Percentiles rank a stretch among this genome's conserved stretches.
Conservation (phyloP, 2,113 vertebrate genomes). For the Heteronetta atricapilla region DNA sequence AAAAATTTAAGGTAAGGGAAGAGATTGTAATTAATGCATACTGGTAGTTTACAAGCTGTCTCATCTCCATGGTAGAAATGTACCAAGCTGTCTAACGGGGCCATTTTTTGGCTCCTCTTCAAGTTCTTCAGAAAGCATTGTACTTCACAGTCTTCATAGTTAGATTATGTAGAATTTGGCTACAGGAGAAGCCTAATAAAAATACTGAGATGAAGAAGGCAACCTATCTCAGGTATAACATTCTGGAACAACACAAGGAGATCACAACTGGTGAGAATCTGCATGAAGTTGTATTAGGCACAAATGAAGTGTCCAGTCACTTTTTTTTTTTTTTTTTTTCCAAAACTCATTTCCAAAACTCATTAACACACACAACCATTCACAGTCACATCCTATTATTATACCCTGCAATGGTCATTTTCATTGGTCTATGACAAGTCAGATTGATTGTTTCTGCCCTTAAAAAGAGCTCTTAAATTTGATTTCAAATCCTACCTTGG, state of each 20-base stretch:
- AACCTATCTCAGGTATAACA: conserved; percentile 24
- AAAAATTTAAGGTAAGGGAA: not conserved
- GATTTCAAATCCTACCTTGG: not conserved
- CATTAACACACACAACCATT: not conserved
- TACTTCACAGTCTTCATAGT: not conserved
- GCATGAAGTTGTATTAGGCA: conserved; percentile 43
- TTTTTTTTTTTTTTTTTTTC: not conserved
- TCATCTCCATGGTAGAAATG: conserved; percentile 18
- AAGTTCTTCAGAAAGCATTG: not conserved
- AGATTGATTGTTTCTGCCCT: not conserved
- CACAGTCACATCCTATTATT: conserved; percentile 5
- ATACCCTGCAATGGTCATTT: not conserved
- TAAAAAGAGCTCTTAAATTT: not conserved
- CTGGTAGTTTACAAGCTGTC: conserved; percentile 22
- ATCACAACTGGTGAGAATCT: conserved; percentile 25
- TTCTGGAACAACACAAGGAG: not conserved
- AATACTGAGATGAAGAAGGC: not conserved
- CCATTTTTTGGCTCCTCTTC: not conserved
- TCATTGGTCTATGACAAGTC: not conserved
- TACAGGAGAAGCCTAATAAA: conserved; percentile 26
- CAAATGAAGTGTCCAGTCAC: conserved; percentile 18
- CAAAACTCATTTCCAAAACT: conserved; percentile 33
- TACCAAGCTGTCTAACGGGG: conserved; percentile 50
- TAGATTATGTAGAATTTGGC: conserved; percentile 39
- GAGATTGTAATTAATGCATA: conserved; percentile 42